phyloP scores from a whole-genome alignment of 2,113 vertebrate genomes.

The Hyperoodon ampullatus region DNA sequence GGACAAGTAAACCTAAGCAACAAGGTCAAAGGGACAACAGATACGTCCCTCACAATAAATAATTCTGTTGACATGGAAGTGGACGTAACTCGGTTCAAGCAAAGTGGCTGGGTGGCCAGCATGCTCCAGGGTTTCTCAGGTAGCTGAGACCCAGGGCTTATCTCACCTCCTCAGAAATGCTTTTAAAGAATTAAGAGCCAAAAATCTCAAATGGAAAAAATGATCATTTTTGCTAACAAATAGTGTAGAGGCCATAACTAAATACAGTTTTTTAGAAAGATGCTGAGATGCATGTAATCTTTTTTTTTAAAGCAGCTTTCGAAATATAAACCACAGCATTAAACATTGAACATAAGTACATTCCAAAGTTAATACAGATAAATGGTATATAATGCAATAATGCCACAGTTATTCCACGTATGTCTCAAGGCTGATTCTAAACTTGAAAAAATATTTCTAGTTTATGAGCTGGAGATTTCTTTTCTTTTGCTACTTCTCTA shows the following conservation, averaged over 20 bases:
- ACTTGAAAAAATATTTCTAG: conserved; percentile 48
- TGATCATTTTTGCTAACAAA: conserved; percentile 78
- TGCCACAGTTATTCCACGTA: conserved; percentile 84
- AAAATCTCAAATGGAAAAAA: conserved; percentile 73
- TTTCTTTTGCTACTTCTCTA: conserved; percentile 48
- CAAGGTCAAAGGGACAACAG: conserved; percentile 41
- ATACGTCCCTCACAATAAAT: background rate
- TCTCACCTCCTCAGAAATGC: conserved; percentile 59
- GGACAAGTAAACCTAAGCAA: conserved; percentile 37
- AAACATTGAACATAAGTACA: conserved; percentile 86
- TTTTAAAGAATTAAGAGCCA: conserved; percentile 76
- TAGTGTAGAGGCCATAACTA: conserved; percentile 81
- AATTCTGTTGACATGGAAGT: background rate
- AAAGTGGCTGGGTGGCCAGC: background rate
- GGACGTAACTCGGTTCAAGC: background rate
- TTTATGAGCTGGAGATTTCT: conserved; percentile 34
- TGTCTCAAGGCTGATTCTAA: conserved; percentile 75
- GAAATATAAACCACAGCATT: conserved; percentile 86
- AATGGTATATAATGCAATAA: conserved; percentile 87
- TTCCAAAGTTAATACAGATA: conserved; percentile 86
- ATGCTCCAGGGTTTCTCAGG: background rate
- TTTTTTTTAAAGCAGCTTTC: conserved; percentile 87
- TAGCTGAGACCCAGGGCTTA: background rate
- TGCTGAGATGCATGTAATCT: conserved; percentile 87
- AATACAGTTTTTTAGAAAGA: conserved; percentile 79